These are phyloP conservation scores for Calephelis perditalis DNA, from an alignment of 2,888 invertebrate species.

Conservation along the genomic window DNA sequence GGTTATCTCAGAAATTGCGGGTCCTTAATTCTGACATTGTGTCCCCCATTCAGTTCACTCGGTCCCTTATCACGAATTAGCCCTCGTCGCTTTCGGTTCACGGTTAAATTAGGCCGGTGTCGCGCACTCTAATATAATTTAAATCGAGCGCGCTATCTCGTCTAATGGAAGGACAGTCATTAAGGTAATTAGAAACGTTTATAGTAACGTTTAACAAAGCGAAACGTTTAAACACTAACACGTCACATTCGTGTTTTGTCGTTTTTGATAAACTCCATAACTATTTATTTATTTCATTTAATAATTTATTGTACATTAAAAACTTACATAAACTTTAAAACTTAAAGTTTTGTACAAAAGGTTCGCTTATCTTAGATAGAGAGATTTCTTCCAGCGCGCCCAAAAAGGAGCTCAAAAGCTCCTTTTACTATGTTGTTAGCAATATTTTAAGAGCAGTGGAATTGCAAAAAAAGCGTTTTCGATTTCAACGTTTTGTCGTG, in stretches of 20 bases:
- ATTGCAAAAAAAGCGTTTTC: too few species aligned
- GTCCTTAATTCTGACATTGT: slow-evolving; percentile 48
- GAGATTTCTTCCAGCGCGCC: too few species aligned
- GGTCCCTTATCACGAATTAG: slow-evolving; percentile 69
- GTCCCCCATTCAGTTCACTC: slow-evolving; percentile 58
- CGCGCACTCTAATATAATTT: slow-evolving; percentile 54
- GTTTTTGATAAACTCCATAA: too few species aligned
- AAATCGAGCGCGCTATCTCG: slow-evolving; percentile 55
- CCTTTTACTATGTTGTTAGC: too few species aligned
- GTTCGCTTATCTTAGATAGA: too few species aligned
- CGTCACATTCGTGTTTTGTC: background rate
- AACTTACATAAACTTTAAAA: too few species aligned
- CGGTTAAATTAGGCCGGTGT: slow-evolving; percentile 62
- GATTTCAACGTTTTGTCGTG: too few species aligned
- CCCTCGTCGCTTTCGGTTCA: slow-evolving; percentile 61
- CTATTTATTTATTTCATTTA: too few species aligned
- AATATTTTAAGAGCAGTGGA: too few species aligned
- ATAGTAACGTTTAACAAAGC: slow-evolving; percentile 35
- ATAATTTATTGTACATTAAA: too few species aligned
- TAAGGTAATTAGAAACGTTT: slow-evolving; percentile 67
- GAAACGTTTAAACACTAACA: background rate
- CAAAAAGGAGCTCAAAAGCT: too few species aligned
- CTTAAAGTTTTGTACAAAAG: too few species aligned
- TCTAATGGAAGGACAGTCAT: slow-evolving; percentile 64
- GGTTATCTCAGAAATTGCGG: slow-evolving; percentile 48